A percentile compares a stretch with the other conserved stretches of the same genome.
phyloP scores from a whole-genome alignment of 2,797 vertebrate genomes.

The Sitta carolinensis region DNA sequence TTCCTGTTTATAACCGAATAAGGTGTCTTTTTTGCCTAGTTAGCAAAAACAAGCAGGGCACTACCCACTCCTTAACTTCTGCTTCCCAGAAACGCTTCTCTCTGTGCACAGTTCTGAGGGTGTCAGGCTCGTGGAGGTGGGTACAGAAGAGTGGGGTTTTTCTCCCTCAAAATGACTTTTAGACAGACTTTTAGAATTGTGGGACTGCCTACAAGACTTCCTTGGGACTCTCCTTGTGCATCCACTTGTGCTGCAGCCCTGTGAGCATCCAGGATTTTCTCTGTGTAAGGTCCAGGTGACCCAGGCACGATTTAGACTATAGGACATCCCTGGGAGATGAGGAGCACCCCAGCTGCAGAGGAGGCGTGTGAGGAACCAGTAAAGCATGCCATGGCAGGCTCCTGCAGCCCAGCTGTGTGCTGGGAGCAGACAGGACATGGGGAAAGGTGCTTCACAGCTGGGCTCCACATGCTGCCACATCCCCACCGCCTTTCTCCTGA shows the following conservation, averaged over 20 bases:
- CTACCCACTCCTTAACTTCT: not conserved
- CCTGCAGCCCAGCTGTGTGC: not conserved
- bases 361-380: not conserved
- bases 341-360: not conserved
- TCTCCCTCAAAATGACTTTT: no score
- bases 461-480: accelerated
- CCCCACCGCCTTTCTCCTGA: accelerated
- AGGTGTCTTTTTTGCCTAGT: not conserved
- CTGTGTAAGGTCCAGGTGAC: not conserved
- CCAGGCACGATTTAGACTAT: not conserved
- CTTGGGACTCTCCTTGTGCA: not conserved
- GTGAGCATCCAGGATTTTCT: not conserved
- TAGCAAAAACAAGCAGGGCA: slow-evolving; percentile 6
- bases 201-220: not conserved
- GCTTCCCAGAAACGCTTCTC: not conserved
- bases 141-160: not conserved
- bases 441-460: not conserved
- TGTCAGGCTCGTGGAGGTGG: no score
- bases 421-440: not conserved
- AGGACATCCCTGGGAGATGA: not conserved
- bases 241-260: not conserved
- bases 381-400: accelerated
- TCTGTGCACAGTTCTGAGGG: not conserved
- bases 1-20: slow-evolving; percentile 28
- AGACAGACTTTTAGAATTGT: not conserved